A percentile compares a stretch with the other conserved stretches of the same genome.
phyloP scores from a whole-genome alignment of 2,113 vertebrate genomes.

The Pelecanus crispus region DNA sequence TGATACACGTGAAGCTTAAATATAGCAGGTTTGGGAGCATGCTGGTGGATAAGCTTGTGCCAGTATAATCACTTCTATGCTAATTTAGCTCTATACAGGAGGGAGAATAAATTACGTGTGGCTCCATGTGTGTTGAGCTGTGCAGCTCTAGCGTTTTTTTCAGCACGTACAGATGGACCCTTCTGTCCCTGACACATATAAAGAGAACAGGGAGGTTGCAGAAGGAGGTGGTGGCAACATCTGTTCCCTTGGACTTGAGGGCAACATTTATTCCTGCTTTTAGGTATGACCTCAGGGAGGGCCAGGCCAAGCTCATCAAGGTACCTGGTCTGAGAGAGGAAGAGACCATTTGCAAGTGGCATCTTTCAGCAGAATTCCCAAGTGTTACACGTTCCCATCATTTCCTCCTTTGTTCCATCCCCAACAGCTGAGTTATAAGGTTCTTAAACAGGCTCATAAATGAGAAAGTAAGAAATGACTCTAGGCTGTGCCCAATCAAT shows the following conservation, averaged over 20 bases:
- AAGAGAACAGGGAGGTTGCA: neutral
- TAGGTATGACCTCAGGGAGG: neutral
- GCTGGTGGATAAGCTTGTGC: neutral
- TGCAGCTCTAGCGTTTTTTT: neutral
- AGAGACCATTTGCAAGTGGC: neutral
- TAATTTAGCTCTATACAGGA: neutral
- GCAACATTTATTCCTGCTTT: neutral
- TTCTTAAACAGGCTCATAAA: neutral
- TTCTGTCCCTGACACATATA: neutral
- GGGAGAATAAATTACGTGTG: neutral
- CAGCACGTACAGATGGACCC: neutral
- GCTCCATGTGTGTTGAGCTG: neutral
- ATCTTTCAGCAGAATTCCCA: neutral
- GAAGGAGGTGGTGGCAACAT: neutral
- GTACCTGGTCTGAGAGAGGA: neutral
- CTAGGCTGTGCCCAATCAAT: neutral
- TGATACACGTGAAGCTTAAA: fast-evolving
- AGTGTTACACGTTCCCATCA: neutral
- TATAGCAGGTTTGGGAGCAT: neutral
- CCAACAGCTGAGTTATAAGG: neutral
- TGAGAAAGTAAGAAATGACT: neutral
- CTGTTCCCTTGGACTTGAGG: neutral
- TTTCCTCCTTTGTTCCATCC: neutral
- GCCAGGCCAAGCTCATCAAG: neutral
- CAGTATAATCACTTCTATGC: neutral